A percentile compares a stretch with the other conserved stretches of the same genome.
Evolutionary conservation across 2,888 invertebrate genomes (phyloP).

Genomic region (Cartodere bifasciata): DNA sequence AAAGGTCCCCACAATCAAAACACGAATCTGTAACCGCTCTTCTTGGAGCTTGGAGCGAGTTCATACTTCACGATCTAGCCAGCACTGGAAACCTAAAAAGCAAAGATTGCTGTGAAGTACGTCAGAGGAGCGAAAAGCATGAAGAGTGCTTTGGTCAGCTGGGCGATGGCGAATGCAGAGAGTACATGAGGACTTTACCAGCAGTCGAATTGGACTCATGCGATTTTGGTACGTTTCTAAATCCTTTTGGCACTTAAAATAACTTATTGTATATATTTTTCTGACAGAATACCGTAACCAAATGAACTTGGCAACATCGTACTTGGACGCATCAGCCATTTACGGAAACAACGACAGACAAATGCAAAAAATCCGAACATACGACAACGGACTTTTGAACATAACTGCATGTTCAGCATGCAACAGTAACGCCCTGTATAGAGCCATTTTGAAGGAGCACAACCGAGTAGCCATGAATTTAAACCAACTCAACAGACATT

Average conservation of each 20-base stretch:
- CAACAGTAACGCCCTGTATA: slow-evolving; percentile 59
- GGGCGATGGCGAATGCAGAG: slow-evolving; percentile 40
- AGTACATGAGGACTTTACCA: slow-evolving; percentile 60
- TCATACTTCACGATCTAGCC: slow-evolving; percentile 60
- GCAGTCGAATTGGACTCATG: slow-evolving; percentile 48
- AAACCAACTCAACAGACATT: slow-evolving; percentile 57
- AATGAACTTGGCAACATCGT: slow-evolving; percentile 74
- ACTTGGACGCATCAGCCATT: slow-evolving; percentile 70
- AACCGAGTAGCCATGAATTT: slow-evolving; percentile 64
- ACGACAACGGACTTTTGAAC: slow-evolving; percentile 58
- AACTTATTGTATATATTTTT: slow-evolving; percentile 4
- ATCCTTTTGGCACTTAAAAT: slow-evolving; percentile 4
- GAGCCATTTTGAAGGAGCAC: slow-evolving; percentile 61
- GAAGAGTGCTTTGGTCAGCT: slow-evolving; percentile 43
- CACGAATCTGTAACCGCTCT: slow-evolving; percentile 69
- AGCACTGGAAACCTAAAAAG: slow-evolving; percentile 48
- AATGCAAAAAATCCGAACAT: slow-evolving; percentile 54
- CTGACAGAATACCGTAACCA: slow-evolving; percentile 58
- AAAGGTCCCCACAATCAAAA: slow-evolving; percentile 41
- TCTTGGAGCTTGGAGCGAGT: slow-evolving; percentile 68
- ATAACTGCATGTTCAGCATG: slow-evolving; percentile 51
- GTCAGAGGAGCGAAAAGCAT: slow-evolving; percentile 31
- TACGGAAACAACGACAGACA: slow-evolving; percentile 68
- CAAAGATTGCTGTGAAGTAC: slow-evolving; percentile 36
- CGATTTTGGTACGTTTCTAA: slow-evolving; percentile 42